Evolutionary conservation across 2,888 invertebrate species (phyloP), one percentile per base, ranked within the genome.

Genomic region (Pammene aurita): DNA sequence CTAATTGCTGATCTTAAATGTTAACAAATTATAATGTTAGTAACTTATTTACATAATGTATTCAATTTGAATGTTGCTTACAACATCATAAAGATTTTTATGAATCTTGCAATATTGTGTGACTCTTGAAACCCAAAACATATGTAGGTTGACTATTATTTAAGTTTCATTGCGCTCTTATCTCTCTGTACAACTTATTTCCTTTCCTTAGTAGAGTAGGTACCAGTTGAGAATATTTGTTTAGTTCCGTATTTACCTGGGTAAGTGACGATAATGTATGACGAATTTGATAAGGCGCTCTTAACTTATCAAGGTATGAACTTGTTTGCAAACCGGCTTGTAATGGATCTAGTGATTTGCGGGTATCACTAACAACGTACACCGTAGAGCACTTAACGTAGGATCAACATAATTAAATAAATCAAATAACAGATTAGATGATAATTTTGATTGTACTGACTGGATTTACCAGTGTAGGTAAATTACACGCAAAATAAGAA

Each of bases 301-400:
- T 66, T 67, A 67, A 67, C 60, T 66, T 66, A 62, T 62, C 57
- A 52, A 52, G 42, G 68, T 63, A 57, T 52, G 48, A 66, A 52
- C 50, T 52, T 67, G 67, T 67, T 67, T 68, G 62, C 57, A 63
- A 68, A 63, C 63, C 44, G 42, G 50, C 63, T 50, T 57, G 63
- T 67, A 67, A 67, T 64, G 68, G 57, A 52, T 63, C 68, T 68
- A 56, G 57, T 58, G 57, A 58, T 64, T 68, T 68, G 68, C 63
- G 44, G 60, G 63, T 54, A 66, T 60, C 67, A 10, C 42, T 64
- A 52, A 63, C 63, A 44, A 38, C 50, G 41, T 16, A 62, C 52
- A 57, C 57, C 68, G 68, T 50, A 26, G 26, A 58, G 48, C 14
- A 54, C 50, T 68, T 67, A 63, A 57, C 34, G 48, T 44, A 46